Conservation (phyloP, 2,797 vertebrate genomes). For the Clarias pachynema region DNA sequence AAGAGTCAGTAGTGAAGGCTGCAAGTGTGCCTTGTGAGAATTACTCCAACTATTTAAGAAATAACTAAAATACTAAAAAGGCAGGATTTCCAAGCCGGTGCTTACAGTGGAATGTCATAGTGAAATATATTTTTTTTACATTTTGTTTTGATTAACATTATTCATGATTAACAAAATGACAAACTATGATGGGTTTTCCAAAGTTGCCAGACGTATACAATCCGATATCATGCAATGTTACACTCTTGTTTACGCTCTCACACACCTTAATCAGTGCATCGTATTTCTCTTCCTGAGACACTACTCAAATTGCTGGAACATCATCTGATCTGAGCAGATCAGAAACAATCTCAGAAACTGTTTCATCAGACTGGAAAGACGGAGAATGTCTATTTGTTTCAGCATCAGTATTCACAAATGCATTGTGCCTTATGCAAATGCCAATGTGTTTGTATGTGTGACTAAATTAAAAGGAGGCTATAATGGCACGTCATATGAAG, state of each 20-base stretch:
- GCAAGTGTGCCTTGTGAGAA: neutral
- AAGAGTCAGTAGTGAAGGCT: neutral
- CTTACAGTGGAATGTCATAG: neutral
- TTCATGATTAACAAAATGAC: too few relatives aligned
- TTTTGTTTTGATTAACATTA: neutral
- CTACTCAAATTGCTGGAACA: neutral
- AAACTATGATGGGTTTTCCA: neutral
- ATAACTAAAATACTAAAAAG: too few relatives aligned
- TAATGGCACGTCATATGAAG: slow-evolving; percentile 38
- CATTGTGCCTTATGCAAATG: slow-evolving; percentile 23
- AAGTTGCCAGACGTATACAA: neutral
- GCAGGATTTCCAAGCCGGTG: neutral
- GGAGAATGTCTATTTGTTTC: neutral
- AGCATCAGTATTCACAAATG: slow-evolving; percentile 16
- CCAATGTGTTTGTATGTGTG: slow-evolving; percentile 25
- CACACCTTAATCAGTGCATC: neutral
- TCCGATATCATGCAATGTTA: neutral
- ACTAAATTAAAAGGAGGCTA: slow-evolving; percentile 41
- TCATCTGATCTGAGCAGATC: neutral
- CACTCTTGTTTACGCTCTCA: neutral
- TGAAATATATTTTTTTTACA: too few relatives aligned
- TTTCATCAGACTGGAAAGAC: neutral
- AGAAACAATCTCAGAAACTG: neutral
- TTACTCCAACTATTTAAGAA: too few relatives aligned
- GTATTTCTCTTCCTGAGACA: neutral